Evolutionary conservation across 1,140 invertebrate species (phyloP), one percentile per base, ranked within the genome.

Genomic region (Galleria mellonella): DNA sequence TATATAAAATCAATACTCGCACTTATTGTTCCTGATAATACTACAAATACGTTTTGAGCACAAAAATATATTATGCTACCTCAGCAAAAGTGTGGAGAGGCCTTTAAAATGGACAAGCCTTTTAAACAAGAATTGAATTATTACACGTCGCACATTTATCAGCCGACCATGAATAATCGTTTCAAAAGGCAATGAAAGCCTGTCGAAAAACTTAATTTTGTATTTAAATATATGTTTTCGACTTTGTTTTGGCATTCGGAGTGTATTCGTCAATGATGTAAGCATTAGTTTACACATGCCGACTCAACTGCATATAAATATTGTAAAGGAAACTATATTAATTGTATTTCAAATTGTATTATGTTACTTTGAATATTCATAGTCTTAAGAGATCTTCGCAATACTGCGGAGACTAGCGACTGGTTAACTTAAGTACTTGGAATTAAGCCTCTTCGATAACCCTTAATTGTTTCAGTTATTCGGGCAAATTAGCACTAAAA

Each of bases 121-220:
- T 62, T 66, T 73, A 67, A 75, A 73, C 70, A 62, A 71, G 66
- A 68, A 72, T 74, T 73, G 67, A 75, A 77, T 78, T 82, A 78
- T 82, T 78, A 56, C 72, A 65, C 66, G 62, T 70, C 72, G 62
- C 58, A 68, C 73, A 81, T 83, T 77, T 72, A 78, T 81, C 75
- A 81, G 61, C 50, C 41, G 47, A 48, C 64, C 63, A 51, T 75
- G 75, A 81, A 68, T 81, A 77, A 81, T 82, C 66, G 71, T 51
- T 56, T 60, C 63, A 60, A 66, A 76, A 69, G 54, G 65, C 72
- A 72, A 77, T 67, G 64, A 73, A 59, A 69, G 62, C 61, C 58
- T 57, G 65, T 70, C 66, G 63, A 75, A 78, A 71, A 79, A 78
- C 73, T 78, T 72, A 81, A 82, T 79, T 83, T 73, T 64, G 58